Base-by-base conservation (phyloP, 2,113 vertebrate genomes). In the Tetrao urogallus region DNA sequence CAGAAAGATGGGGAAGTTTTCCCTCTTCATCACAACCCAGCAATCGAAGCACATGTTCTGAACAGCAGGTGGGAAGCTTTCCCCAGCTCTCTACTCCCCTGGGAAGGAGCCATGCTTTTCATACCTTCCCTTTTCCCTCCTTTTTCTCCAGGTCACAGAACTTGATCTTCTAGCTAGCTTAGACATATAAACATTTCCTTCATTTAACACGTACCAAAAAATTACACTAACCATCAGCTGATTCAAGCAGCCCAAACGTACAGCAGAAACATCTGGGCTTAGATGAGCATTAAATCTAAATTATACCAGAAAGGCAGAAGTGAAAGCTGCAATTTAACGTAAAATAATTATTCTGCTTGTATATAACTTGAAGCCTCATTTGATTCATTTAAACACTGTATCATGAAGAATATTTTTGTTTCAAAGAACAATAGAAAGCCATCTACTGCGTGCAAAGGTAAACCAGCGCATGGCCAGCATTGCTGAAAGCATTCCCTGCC, bases 321-420 rank as follows among this genome's bases (percentile, higher is more conserved):
- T 17, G 40, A 76, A 94, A 80, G 64, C 12, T 89, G 56, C 58
- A 71, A 92, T 91, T 90, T 90, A 75, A 90, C 86, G 66, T 80
- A 3, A 92, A 91, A 87, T 87, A 89, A 85, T 94, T 85, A 72
- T 54, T 71, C 64, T 36, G 34, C 42, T 89, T 95, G 94, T 93
- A 88, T 60, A 88, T 95, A 85, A 95, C 91, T 91, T 85, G 81
- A 87, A 87, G 60, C 45, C 36, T 90, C 34, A 64, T 89, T 87
- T 82, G 48, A 63, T 95, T 92, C 86, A 81, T 67, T 94, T 93
- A 88, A 92, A 76, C 50, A 42, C 38, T n/a, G 27, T 76, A 84
- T 75, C 48, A 82, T 76, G 54, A 66, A 70, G 82, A 86, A 88
- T 93, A 58, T 47, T 89, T 89, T 91, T 50, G 82, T 89, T 93